Evolutionary conservation across 2,888 invertebrate genomes (phyloP).

Genomic region (Thereva unica): DNA sequence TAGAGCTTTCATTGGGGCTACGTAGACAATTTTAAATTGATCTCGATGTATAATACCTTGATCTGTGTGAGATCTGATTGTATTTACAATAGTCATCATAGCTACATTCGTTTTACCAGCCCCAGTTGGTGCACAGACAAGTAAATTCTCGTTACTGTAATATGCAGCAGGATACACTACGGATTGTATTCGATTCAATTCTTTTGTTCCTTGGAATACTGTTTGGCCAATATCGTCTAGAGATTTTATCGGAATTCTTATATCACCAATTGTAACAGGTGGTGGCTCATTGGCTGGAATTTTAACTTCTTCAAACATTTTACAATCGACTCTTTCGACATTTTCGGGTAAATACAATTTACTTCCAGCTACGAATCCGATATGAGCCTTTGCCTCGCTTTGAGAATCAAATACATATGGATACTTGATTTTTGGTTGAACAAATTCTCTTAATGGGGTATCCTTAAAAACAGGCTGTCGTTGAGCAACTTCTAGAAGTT

Average conservation of each 20-base stretch:
- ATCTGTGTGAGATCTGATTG: slow-evolving; percentile 82
- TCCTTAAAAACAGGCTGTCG: slow-evolving; percentile 50
- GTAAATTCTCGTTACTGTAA: slow-evolving; percentile 92
- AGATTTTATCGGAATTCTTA: slow-evolving; percentile 63
- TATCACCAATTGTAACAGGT: slow-evolving; percentile 66
- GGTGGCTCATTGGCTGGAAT: slow-evolving; percentile 72
- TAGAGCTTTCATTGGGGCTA: slow-evolving; percentile 99
- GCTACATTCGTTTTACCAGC: slow-evolving; percentile 99
- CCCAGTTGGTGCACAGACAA: slow-evolving; percentile 98
- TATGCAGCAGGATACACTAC: slow-evolving; percentile 95
- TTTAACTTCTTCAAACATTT: slow-evolving; percentile 82
- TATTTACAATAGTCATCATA: slow-evolving; percentile 87
- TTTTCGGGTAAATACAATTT: slow-evolving; percentile 81
- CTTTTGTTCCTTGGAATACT: slow-evolving; percentile 85
- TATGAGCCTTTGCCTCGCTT: slow-evolving; percentile 65
- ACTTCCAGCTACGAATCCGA: slow-evolving; percentile 76
- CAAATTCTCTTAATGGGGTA: slow-evolving; percentile 52
- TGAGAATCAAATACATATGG: slow-evolving; percentile 89
- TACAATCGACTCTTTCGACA: slow-evolving; percentile 71
- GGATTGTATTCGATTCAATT: slow-evolving; percentile 92
- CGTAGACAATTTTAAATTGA: slow-evolving; percentile 97
- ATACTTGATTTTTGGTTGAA: slow-evolving; percentile 65
- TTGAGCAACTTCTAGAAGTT: slow-evolving; percentile 51
- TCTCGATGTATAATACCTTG: slow-evolving; percentile 82
- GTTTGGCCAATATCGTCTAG: slow-evolving; percentile 78